Base-by-base conservation (phyloP, 2,888 invertebrate genomes). In the Tachystola acroxantha region DNA sequence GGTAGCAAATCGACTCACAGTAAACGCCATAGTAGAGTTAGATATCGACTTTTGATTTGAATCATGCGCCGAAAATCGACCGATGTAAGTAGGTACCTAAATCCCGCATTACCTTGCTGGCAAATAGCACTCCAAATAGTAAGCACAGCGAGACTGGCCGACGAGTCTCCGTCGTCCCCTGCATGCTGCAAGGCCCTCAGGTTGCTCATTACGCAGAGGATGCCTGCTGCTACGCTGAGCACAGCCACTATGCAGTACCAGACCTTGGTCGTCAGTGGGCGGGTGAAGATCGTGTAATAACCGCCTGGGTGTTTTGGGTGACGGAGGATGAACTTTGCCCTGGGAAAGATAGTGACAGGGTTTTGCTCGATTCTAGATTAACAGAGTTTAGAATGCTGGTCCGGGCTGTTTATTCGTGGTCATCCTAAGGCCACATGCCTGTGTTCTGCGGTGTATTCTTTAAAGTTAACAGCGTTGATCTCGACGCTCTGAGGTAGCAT, bases 251-350 rank as follows among this genome's bases (percentile, higher is more conserved):
- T 73, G 41, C 88, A 78, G 25, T 87, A 72, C 91, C 91, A 93
- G 1, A 92, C 91, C 1, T 64, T 59, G 22, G 63, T 63, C 5
- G 87, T 77, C 28, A 93, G 81, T 0, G 93, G 93, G 19, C 90
- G 87, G 0, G 91, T 78, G 61, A 92, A 93, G 14, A 91, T 89
- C 26, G 89, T 88, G 42, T 88, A 89, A 50, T 90, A 87, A 12
- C 88, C 88, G 27, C 88, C 84, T 0, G 88, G 82, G 26, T 85
- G 84, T 47, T 90, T 90, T 0, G 93, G 93, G 58, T 91, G 91
- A 0, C 92, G 90, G 54, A 93, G 91, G 40, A 93, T 89, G 56
- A 93, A 91, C 30, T 88, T 81, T 1, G 90, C 89, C 41, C 92
- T 92, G 58, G 14, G 16, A 26, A 10, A 10, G 2, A 3, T 25